Percentiles rank a stretch among this genome's conserved stretches.
Conservation (phyloP, 2,797 vertebrate species). For the Anguilla pacifica region DNA sequence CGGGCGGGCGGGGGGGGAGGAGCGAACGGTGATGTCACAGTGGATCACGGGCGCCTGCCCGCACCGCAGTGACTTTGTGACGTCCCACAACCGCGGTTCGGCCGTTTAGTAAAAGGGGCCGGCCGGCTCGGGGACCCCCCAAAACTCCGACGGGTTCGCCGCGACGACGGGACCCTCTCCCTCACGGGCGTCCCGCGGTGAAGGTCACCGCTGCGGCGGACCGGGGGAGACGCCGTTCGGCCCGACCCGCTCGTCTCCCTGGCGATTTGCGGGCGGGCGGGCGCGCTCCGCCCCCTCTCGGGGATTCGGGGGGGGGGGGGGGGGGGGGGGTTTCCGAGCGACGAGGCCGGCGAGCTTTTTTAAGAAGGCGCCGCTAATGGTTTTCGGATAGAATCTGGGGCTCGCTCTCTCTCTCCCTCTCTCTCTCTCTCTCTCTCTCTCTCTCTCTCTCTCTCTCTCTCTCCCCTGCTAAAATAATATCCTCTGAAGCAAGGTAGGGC, state of each 20-base stretch:
- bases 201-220: not conserved
- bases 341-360: not conserved
- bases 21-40: not conserved
- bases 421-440: no score
- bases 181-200: not conserved
- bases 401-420: no score
- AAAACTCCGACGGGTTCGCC: not conserved
- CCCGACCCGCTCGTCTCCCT: no score
- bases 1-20: no score
- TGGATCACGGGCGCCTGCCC: not conserved
- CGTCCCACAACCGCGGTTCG: not conserved
- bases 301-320: not conserved
- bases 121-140: not conserved
- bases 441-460: not conserved
- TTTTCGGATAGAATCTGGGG: slow-evolving; percentile 15
- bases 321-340: not conserved
- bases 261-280: no score
- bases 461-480: slow-evolving; percentile 56
- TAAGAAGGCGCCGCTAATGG: not conserved
- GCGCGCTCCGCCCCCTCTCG: not conserved
- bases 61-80: not conserved
- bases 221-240: not conserved
- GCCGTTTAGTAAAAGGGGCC: not conserved
- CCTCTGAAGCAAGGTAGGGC: slow-evolving; percentile 49
- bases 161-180: not conserved